Conservation (phyloP, 2,797 vertebrate genomes). For the Aplochiton taeniatus region DNA sequence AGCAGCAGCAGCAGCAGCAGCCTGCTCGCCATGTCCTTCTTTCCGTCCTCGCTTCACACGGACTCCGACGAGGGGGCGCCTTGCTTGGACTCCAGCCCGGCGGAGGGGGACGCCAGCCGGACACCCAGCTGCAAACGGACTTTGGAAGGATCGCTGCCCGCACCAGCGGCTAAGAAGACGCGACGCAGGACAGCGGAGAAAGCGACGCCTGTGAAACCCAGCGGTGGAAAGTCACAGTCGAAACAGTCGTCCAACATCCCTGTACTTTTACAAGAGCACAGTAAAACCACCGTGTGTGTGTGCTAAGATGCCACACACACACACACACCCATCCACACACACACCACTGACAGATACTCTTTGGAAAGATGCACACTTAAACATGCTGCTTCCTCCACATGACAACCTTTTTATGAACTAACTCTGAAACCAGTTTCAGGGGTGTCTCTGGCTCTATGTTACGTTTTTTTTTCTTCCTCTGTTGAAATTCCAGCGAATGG, state of each 20-base stretch:
- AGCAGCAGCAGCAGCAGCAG: conserved; percentile 49
- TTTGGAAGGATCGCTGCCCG: conserved; percentile 64
- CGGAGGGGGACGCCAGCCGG: conserved; percentile 72
- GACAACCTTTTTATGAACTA: neutral
- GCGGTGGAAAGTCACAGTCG: conserved; percentile 82
- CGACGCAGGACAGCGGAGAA: conserved; percentile 72
- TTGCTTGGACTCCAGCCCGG: conserved; percentile 10
- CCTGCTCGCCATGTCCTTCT: conserved; percentile 48
- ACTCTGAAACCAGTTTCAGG: neutral
- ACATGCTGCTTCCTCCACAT: conserved; percentile 29
- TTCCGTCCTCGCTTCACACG: conserved; percentile 30
- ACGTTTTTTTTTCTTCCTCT: neutral
- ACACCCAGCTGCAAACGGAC: conserved; percentile 80
- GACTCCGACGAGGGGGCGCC: conserved; percentile 36
- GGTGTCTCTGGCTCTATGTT: conserved; percentile 10
- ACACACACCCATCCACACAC: neutral
- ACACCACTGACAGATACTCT: conserved; percentile 25
- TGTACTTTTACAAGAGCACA: conserved; percentile 83
- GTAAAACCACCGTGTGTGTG: conserved; percentile 88
- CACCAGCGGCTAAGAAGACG: conserved; percentile 57
- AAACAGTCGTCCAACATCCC: conserved; percentile 78
- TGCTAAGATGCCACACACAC: conserved; percentile 71
- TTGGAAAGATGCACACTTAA: conserved; percentile 20
- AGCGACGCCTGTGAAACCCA: conserved; percentile 71
- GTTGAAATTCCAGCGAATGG: neutral